These are phyloP conservation scores for Gambusia holbrooki DNA, from an alignment of 2,113 vertebrate species.

Conservation along the genomic window DNA sequence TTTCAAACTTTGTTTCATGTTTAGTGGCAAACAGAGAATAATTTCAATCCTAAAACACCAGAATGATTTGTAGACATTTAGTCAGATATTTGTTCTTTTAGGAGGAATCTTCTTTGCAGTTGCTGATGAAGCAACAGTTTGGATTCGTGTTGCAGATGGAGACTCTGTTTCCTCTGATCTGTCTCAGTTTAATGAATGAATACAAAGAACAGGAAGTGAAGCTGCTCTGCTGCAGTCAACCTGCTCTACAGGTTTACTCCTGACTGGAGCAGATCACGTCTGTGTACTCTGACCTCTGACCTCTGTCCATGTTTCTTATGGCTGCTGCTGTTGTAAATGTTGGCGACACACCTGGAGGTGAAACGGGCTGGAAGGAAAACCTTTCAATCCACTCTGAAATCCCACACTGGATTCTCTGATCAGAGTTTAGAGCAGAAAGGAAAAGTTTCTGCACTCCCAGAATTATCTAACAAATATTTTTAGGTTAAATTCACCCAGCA, in stretches of 20 bases:
- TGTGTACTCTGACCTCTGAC: not conserved
- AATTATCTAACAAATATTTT: no score
- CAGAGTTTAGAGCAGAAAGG: no score
- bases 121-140: not conserved
- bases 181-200: not conserved
- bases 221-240: not conserved
- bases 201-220: not conserved
- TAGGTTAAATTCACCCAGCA: no score
- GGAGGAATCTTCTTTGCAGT: not conserved
- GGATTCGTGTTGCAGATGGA: no score
- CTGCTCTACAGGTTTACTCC: not conserved
- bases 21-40: not conserved
- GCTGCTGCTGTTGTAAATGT: not conserved
- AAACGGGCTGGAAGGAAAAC: not conserved
- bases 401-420: not conserved
- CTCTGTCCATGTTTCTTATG: constrained; percentile 3
- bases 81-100: not conserved
- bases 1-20: not conserved
- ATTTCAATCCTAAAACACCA: not conserved
- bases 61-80: not conserved
- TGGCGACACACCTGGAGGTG: not conserved
- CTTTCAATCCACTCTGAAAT: not conserved
- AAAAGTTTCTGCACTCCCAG: no score
- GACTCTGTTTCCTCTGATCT: not conserved
- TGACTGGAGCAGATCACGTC: not conserved